Conservation (phyloP, 2,888 invertebrate genomes). For the Gortyna flavago region DNA sequence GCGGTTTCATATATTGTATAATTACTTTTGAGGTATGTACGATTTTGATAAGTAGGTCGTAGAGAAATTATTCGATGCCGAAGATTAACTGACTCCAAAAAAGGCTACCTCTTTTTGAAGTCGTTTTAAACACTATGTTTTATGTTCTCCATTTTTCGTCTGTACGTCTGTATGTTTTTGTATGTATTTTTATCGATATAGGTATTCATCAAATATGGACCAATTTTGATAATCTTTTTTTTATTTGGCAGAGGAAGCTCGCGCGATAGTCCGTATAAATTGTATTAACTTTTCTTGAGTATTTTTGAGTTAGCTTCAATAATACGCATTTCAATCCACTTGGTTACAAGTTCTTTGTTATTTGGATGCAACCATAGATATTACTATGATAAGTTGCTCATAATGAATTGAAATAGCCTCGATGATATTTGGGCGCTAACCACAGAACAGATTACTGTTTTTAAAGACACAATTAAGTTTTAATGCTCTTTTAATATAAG, state of each 20-base stretch:
- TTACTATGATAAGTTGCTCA: neutral
- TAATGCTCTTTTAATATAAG: neutral
- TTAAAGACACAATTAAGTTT: constrained; percentile 26
- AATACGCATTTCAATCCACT: neutral
- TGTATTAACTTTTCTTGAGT: neutral
- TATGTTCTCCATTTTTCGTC: neutral
- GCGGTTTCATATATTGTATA: constrained; percentile 3
- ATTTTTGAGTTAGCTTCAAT: neutral
- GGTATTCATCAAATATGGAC: neutral
- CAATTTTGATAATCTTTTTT: neutral
- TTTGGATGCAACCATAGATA: neutral
- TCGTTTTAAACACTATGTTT: neutral
- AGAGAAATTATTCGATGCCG: neutral
- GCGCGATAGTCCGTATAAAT: neutral
- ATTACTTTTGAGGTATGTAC: neutral
- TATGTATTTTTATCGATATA: neutral
- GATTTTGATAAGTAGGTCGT: neutral
- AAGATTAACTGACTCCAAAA: neutral
- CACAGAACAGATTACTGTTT: neutral
- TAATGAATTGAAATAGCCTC: neutral
- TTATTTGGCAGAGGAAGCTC: neutral
- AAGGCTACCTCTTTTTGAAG: neutral
- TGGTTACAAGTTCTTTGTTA: no score
- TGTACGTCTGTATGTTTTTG: neutral
- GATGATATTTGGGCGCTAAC: neutral